Evolutionary conservation across 2,797 vertebrate species (phyloP).

Genomic region (Prunella strophiata): DNA sequence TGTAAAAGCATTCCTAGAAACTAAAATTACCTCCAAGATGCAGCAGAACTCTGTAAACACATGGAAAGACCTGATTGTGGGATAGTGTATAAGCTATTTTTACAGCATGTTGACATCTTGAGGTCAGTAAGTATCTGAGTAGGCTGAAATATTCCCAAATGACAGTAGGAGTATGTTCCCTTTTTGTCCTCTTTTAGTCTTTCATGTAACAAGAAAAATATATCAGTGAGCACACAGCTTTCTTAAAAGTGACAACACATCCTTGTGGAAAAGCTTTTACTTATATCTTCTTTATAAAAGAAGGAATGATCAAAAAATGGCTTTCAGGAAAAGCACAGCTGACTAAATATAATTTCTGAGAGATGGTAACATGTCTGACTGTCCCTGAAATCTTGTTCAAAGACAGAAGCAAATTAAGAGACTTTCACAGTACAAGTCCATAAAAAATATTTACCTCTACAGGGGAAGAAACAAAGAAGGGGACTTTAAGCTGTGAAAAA

Average conservation of each 20-base stretch:
- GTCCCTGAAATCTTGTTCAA: not conserved
- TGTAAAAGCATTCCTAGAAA: not conserved
- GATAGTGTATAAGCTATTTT: not conserved
- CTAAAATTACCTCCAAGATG: not conserved
- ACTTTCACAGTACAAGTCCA: not conserved
- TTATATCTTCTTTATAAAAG: not conserved
- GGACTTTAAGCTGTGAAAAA: slow-evolving; percentile 27
- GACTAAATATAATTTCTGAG: not conserved
- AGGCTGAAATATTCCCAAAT: not conserved
- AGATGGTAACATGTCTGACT: not conserved
- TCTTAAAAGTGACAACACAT: not conserved
- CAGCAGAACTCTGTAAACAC: not conserved
- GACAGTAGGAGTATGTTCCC: not conserved
- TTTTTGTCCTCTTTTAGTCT: not conserved
- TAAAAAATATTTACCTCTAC: not conserved
- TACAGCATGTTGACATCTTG: not conserved
- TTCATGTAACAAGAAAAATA: not conserved
- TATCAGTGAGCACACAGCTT: not conserved
- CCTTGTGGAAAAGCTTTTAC: not conserved
- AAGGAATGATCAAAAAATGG: not conserved
- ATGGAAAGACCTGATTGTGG: not conserved
- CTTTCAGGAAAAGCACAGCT: not conserved
- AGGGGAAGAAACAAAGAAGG: slow-evolving; percentile 7
- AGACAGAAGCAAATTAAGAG: not conserved
- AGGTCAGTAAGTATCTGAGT: not conserved